A percentile compares a stretch with the other conserved stretches of the same genome.
Conservation (phyloP, 2,888 invertebrate species). For the Eupeodes latifasciatus region DNA sequence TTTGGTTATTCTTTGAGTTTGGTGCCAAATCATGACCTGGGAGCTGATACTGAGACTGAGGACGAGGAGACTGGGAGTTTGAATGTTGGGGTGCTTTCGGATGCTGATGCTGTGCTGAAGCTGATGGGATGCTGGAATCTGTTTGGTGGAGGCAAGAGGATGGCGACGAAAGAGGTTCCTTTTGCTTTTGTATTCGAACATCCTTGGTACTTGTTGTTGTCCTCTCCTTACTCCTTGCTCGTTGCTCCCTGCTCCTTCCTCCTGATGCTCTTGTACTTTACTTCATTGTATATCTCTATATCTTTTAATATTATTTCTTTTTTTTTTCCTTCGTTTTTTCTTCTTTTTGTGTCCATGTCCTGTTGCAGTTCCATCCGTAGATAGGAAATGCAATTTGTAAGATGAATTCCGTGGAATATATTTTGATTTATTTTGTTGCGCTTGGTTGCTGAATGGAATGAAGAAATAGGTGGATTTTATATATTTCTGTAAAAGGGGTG, state of each 20-base stretch:
- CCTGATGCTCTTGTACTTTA: slow-evolving; percentile 13
- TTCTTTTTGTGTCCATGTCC: slow-evolving; percentile 40
- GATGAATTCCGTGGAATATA: slow-evolving; percentile 75
- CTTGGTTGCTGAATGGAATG: slow-evolving; percentile 44
- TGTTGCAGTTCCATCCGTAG: slow-evolving; percentile 72
- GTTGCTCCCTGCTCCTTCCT: neutral
- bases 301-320: slow-evolving; percentile 23
- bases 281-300: slow-evolving; percentile 37
- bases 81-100: neutral
- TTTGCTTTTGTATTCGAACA: slow-evolving; percentile 16
- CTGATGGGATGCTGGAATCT: neutral
- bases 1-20: slow-evolving; percentile 61
- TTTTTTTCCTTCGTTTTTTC: neutral
- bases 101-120: neutral
- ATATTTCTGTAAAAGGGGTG: neutral
- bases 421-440: slow-evolving; percentile 71
- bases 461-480: slow-evolving; percentile 16
- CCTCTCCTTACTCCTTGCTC: no score
- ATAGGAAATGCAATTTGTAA: slow-evolving; percentile 77
- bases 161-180: slow-evolving; percentile 5
- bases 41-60: neutral
- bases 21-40: slow-evolving; percentile 50
- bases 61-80: neutral
- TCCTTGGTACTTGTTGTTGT: slow-evolving; percentile 16
- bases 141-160: neutral